Conservation (phyloP, 2,113 vertebrate genomes). For the Elachura formosa region DNA sequence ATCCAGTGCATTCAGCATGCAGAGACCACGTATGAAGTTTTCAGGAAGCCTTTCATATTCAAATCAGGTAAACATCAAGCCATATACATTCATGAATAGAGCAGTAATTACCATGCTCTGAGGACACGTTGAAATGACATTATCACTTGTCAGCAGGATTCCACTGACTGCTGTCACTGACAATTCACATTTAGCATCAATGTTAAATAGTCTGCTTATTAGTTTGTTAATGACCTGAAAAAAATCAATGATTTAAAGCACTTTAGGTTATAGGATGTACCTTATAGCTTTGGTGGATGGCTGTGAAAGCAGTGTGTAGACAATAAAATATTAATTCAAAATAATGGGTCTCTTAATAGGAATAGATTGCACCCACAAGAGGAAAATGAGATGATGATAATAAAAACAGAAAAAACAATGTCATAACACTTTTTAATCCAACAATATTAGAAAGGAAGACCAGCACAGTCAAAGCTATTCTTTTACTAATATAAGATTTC, state of each 20-base stretch:
- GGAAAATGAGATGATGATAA: not conserved
- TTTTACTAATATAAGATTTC: not conserved
- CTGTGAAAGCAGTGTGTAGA: not conserved
- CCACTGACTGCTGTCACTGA: slow-evolving; percentile 29
- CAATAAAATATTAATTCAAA: not conserved
- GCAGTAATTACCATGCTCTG: slow-evolving; percentile 48
- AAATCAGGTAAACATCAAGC: slow-evolving; percentile 52
- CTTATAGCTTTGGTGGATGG: not conserved
- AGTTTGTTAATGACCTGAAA: slow-evolving; percentile 7
- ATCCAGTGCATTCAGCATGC: not conserved
- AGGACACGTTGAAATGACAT: slow-evolving; percentile 47
- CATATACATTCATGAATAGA: slow-evolving; percentile 26
- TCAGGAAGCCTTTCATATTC: slow-evolving; percentile 17
- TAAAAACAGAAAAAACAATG: not conserved
- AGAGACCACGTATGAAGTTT: not conserved
- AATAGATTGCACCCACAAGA: not conserved
- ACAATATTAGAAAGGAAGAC: not conserved
- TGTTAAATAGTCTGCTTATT: slow-evolving; percentile 44
- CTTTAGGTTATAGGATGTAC: not conserved
- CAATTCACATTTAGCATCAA: slow-evolving; percentile 43
- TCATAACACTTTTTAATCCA: not conserved
- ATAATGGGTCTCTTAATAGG: not conserved
- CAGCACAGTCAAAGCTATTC: not conserved
- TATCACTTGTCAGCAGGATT: slow-evolving; percentile 53
- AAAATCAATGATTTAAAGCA: slow-evolving; percentile 43